Percentiles rank a stretch among this genome's conserved stretches.
These are phyloP conservation scores for Cyanoderma ruficeps DNA, from an alignment of 2,113 vertebrate species.

Conservation along the genomic window DNA sequence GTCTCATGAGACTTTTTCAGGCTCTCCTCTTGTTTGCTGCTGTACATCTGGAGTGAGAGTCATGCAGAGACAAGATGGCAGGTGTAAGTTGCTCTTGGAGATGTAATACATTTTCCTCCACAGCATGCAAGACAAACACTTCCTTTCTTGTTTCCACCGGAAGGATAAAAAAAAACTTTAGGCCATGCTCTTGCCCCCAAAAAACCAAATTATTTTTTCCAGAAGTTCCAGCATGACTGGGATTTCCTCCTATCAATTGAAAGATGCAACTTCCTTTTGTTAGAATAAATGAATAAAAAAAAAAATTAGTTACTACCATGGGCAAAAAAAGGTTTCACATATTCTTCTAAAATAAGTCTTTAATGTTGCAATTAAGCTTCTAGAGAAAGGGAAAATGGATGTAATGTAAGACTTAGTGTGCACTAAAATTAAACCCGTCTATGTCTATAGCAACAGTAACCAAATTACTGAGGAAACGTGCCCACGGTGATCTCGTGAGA, in stretches of 20 bases:
- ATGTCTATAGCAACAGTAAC: neutral
- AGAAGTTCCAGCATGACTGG: neutral
- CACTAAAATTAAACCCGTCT: neutral
- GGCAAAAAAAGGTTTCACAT: neutral
- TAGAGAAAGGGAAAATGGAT: neutral
- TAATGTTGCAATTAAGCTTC: fast-evolving
- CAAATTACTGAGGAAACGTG: neutral
- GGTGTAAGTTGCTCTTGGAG: constrained; percentile 21
- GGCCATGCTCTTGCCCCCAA: neutral
- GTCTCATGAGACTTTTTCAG: constrained; percentile 25
- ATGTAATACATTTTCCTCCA: neutral
- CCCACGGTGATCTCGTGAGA: neutral
- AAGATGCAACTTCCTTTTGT: neutral
- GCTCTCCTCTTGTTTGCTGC: constrained; percentile 47
- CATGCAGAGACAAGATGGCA: constrained; percentile 46
- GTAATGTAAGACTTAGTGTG: neutral
- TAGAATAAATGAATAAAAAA: neutral
- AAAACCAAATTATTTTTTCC: neutral
- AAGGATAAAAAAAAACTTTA: neutral
- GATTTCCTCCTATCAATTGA: neutral
- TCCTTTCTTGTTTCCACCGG: neutral
- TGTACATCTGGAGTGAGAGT: constrained; percentile 45
- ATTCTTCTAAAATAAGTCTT: neutral
- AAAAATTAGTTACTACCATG: neutral
- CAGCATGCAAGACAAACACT: neutral